Base-by-base conservation (phyloP, 2,113 vertebrate species). In the Etheostoma spectabile region DNA sequence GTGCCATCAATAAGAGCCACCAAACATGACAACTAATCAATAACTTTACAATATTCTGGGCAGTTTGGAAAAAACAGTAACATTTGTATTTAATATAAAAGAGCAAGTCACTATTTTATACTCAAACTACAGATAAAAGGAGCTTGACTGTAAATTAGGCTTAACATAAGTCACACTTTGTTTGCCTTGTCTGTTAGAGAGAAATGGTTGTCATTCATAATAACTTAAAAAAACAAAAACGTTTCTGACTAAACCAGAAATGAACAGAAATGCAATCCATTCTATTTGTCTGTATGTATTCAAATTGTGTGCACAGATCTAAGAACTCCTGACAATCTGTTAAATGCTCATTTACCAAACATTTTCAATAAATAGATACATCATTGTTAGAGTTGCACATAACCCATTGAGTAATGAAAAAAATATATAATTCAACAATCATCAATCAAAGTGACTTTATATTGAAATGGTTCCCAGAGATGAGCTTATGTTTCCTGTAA, bases 1-100 rank as follows among this genome's bases (percentile, higher is more conserved):
- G 92, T 86, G 92, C 95, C 97, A 98, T 99, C 97, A 97, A 99
- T 99, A 98, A 97, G 94, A 94, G 92, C 93, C 94, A 95, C 95
- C 96, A 95, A 96, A 96, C 95, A 93, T 93, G 95, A 96, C 97
- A 95, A 95, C 95, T 96, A 97, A 99, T 99, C 97, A 91, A 97
- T 97, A 97, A 94, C 94, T 96, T 96, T 96, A 96, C 94, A 94
- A 94, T 96, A 96, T 95, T 96, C 91, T 27, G 92, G 93, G 94
- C 93, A 95, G 94, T 95, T 96, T 95, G 94, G 91, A 89, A 94
- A 27, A 96, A 97, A 93, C 89, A 86, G 88, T 95, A 93, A 95
- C 93, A 89, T 95, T 95, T 96, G 87, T 95, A 95, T 95, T 94
- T 93, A 88, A 93, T 84, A 70, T 74, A 86, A 87, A 92, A 86